phyloP scores from a whole-genome alignment of 64 coral and sea anemone genomes.

The Montipora capricornis region DNA sequence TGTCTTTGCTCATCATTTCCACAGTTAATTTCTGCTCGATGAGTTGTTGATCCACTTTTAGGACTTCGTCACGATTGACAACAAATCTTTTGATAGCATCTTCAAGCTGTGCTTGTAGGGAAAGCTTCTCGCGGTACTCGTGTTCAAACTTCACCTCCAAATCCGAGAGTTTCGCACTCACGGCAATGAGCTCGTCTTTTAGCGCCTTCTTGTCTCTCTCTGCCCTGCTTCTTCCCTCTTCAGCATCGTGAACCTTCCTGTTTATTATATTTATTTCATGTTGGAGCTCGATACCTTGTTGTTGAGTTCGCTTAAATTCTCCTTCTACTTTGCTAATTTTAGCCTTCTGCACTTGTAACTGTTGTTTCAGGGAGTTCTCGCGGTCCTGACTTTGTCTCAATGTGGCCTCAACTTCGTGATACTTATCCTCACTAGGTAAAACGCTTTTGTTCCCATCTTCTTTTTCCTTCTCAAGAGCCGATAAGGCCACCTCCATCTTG shows the following conservation, averaged over 20 bases:
- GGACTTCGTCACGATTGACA: constrained; percentile 73
- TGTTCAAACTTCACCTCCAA: constrained; percentile 88
- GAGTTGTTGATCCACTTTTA: constrained; percentile 87
- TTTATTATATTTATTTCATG: constrained; percentile 83
- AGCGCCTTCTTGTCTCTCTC: constrained; percentile 87
- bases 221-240: constrained; percentile 54
- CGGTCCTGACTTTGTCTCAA: constrained; percentile 66
- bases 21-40: constrained; percentile 82
- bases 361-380: constrained; percentile 71
- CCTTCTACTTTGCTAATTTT: constrained; percentile 75
- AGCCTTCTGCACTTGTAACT: constrained; percentile 75
- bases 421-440: constrained; percentile 54
- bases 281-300: constrained; percentile 79
- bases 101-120: constrained; percentile 75
- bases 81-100: constrained; percentile 73
- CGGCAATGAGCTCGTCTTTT: constrained; percentile 64
- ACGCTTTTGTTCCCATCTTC: constrained; percentile 63
- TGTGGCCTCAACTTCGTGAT: constrained; percentile 61
- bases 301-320: constrained; percentile 74
- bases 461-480: constrained; percentile 66
- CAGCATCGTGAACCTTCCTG: constrained; percentile 77
- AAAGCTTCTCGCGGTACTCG: constrained; percentile 83
- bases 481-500: constrained; percentile 81
- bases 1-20: constrained; percentile 71
- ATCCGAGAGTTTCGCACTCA: constrained; percentile 70